Evolutionary conservation across 2,888 invertebrate species (phyloP).

Genomic region (Labia minor): DNA sequence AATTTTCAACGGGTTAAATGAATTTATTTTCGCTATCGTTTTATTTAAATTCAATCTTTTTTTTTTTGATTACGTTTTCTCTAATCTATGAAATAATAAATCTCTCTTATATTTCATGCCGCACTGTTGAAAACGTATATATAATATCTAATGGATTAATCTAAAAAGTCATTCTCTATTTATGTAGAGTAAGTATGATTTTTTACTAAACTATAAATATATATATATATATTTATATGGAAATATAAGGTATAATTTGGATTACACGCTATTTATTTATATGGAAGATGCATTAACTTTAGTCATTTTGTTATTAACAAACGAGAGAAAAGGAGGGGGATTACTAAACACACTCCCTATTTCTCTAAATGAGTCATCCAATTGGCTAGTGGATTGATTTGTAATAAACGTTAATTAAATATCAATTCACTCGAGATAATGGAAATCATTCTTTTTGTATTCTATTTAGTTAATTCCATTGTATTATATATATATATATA

Average conservation of each 20-base stretch:
- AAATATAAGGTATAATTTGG: too few species aligned
- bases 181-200: not conserved
- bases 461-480: too few species aligned
- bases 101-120: not conserved
- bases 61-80: not conserved
- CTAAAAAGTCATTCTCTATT: not conserved
- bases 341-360: too few species aligned
- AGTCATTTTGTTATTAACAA: not conserved
- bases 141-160: not conserved
- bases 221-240: not conserved
- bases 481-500: too few species aligned
- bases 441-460: too few species aligned
- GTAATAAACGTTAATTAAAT: too few species aligned
- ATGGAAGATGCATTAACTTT: not conserved
- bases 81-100: slow-evolving; percentile 1
- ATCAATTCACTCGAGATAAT: too few species aligned
- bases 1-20: too few species aligned
- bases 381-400: too few species aligned
- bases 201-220: not conserved
- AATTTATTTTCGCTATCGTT: not conserved
- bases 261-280: slow-evolving; percentile 1
- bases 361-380: too few species aligned
- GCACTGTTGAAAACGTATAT: not conserved
- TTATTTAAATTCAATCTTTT: not conserved
- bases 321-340: not conserved